Percentiles rank a stretch among this genome's conserved stretches.
Conservation (phyloP, 2,113 vertebrate genomes). For the Ochotona princeps region DNA sequence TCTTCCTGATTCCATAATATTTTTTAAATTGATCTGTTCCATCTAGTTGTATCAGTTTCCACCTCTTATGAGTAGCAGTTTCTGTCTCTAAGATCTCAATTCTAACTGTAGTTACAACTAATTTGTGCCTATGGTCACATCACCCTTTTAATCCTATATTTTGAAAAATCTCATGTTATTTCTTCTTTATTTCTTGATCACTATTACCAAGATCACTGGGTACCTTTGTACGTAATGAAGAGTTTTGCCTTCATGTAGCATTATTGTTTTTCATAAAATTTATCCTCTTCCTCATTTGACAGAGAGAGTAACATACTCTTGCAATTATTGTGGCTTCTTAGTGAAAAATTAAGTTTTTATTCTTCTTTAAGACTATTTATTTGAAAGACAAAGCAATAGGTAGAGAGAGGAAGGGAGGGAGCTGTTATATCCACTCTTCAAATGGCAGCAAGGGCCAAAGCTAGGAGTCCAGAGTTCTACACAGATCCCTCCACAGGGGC, state of each 20-base stretch:
- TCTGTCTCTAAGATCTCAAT: neutral
- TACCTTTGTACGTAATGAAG: neutral
- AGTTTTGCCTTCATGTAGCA: neutral
- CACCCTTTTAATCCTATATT: neutral
- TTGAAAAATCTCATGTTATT: neutral
- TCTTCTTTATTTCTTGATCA: neutral
- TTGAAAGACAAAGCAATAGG: too few species aligned
- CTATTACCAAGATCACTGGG: neutral
- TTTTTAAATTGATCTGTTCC: neutral
- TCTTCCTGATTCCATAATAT: neutral
- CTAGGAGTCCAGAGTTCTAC: too few species aligned
- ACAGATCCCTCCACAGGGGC: too few species aligned
- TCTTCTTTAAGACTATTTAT: neutral
- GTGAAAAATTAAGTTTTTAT: constrained; percentile 12
- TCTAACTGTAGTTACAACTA: neutral
- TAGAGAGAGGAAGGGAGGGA: too few species aligned
- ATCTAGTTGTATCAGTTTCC: neutral
- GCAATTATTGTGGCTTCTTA: constrained; percentile 2
- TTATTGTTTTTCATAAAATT: neutral
- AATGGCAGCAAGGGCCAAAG: too few species aligned
- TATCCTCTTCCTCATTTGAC: neutral
- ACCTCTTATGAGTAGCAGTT: neutral
- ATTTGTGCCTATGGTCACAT: neutral
- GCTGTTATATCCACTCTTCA: too few species aligned
- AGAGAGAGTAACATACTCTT: neutral